Evolutionary conservation across 2,113 vertebrate genomes (phyloP), one percentile per base, ranked within the genome.

Genomic region (Diphyllodes magnificus): DNA sequence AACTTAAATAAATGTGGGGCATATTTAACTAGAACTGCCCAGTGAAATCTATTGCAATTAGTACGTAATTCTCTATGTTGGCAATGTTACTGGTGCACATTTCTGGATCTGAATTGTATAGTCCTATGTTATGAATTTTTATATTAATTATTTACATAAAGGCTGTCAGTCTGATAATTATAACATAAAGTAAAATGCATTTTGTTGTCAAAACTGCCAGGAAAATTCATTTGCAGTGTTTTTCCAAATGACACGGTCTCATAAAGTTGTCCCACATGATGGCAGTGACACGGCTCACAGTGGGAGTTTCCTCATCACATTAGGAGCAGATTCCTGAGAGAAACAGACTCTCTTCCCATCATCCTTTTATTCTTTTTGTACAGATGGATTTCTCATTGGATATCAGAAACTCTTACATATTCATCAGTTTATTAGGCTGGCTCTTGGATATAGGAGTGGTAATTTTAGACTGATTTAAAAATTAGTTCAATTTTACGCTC

Each of bases 281-380:
- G 40, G 91, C 77, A 80, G 51, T 0, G 1, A 63, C 47, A 28
- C 0, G 0, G 75, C 12, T 92, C 93, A 40, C 91, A 93, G 91
- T 37, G 39, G 70, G 91, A 90, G 66, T 54, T 94, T 91, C 91
- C 84, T 79, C 91, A 84, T 92, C 89, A 35, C 59, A 50, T 87
- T 45, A 87, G 35, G 35, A 90, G 31, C 66, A 70, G 78, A 51
- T 89, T 93, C 85, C 91, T 65, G 71, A 83, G 64, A 66, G 85
- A 93, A 90, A 83, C 51, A 90, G 76, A 24, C 35, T 50, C 19
- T 78, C 85, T 94, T 94, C 71, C n/a, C 30, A 53, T 57, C 42
- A 0, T 63, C 50, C 51, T 90, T 82, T 63, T 66, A 77, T 70
- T 73, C 51, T 59, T 91, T 72, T 73, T 82, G 28, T 83, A 47